These are phyloP conservation scores for Erpetoichthys calabaricus DNA, from an alignment of 2,797 vertebrate genomes.

Conservation along the genomic window DNA sequence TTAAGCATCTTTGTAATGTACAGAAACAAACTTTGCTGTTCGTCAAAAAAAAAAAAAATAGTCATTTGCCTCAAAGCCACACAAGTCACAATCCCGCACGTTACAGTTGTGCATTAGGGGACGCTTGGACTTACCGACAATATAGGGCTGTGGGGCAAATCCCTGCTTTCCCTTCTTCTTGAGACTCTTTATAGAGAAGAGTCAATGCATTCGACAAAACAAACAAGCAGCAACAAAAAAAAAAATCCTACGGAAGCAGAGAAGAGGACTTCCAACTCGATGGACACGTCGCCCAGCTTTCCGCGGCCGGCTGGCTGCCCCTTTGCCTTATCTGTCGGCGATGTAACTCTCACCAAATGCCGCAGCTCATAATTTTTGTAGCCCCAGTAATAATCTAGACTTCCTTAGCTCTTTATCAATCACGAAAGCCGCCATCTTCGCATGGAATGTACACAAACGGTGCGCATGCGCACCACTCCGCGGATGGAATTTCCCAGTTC, in stretches of 20 bases:
- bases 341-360: neutral
- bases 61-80: no score
- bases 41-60: no score
- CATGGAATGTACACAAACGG: neutral
- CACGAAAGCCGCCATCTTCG: slow-evolving; percentile 1
- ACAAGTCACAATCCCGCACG: no score
- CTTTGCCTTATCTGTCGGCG: neutral
- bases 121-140: no score
- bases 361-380: neutral
- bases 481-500: neutral
- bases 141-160: no score
- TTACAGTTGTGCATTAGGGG: no score
- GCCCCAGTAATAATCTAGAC: neutral
- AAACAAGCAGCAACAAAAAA: no score
- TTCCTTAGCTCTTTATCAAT: neutral
- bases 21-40: no score
- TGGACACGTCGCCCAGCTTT: neutral
- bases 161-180: no score
- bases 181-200: no score
- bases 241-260: neutral
- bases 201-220: no score
- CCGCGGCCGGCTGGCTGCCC: neutral
- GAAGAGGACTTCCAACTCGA: neutral
- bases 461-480: neutral
- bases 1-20: no score